Conservation (phyloP, 2,113 vertebrate species). For the Hipposideros armiger region DNA sequence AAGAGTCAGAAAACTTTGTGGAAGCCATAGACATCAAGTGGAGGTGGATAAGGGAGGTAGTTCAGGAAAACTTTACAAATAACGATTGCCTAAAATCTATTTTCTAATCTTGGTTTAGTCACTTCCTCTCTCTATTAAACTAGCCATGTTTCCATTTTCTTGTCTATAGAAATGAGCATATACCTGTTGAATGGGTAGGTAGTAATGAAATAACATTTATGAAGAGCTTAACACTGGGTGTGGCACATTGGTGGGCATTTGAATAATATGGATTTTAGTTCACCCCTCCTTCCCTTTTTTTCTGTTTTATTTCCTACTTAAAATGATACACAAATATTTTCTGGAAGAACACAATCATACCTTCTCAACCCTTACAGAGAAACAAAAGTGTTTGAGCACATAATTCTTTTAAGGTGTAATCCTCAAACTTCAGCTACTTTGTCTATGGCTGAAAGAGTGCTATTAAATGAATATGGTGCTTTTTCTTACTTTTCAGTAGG, state of each 20-base stretch:
- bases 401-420: neutral
- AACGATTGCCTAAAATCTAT: neutral
- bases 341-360: neutral
- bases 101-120: constrained; percentile 6
- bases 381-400: neutral
- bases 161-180: neutral
- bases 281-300: neutral
- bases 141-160: neutral
- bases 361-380: neutral
- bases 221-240: neutral
- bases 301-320: neutral
- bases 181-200: neutral
- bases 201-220: neutral
- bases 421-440: neutral
- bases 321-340: neutral
- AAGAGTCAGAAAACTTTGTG: neutral
- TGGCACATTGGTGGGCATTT: neutral
- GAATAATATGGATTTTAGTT: neutral
- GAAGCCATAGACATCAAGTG: neutral
- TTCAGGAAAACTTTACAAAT: neutral
- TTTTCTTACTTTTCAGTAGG: neutral
- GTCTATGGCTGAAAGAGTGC: neutral
- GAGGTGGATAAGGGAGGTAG: neutral
- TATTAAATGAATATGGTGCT: neutral
- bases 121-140: neutral